Evolutionary conservation across 2,113 vertebrate species (phyloP), one percentile per base, ranked within the genome.

Genomic region (Lycaon pictus): DNA sequence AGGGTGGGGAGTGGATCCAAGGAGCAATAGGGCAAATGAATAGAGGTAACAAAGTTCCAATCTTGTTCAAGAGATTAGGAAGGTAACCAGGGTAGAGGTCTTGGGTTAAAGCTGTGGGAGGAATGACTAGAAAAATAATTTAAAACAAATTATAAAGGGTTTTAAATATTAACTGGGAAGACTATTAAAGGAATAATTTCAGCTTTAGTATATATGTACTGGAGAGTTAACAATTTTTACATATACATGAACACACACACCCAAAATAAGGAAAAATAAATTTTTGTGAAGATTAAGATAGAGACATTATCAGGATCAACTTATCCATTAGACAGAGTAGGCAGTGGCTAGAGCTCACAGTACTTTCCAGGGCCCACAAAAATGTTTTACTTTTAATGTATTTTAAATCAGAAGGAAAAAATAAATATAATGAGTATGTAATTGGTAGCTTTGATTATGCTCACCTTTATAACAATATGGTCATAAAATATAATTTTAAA

Each of bases 121-220:
- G 1, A 20, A 43, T 81, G 12, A 8, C 35, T 91, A 76, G 82
- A 90, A 94, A 92, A 90, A 85, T 43, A 91, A 60, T 80, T 82
- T n/a, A 93, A n/a, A 55, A 48, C 7, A 67, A 91, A 7, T 48
- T 51, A 32, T 32, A 15, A n/a, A 76, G 29, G 0, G 2, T 37
- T 27, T 92, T 95, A 3, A 95, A 71, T 95, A 60, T 79, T 95
- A 71, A 53, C 29, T 77, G 9, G 55, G 19, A 92, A 65, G 7
- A n/a, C 25, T 67, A 58, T 86, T 86, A 92, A 85, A 82, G 19
- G 15, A 94, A 90, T 89, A 94, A 90, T 89, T 92, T 79, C 7
- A 87, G 11, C 27, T 80, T 88, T 62, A 94, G 63, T 7, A 6
- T 74, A 16, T 35, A 65, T 29, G 32, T 86, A 65, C 0, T 81